A percentile compares a stretch with the other conserved stretches of the same genome.
Conservation (phyloP, 2,888 invertebrate genomes). For the Chrysopilus asiliformis region DNA sequence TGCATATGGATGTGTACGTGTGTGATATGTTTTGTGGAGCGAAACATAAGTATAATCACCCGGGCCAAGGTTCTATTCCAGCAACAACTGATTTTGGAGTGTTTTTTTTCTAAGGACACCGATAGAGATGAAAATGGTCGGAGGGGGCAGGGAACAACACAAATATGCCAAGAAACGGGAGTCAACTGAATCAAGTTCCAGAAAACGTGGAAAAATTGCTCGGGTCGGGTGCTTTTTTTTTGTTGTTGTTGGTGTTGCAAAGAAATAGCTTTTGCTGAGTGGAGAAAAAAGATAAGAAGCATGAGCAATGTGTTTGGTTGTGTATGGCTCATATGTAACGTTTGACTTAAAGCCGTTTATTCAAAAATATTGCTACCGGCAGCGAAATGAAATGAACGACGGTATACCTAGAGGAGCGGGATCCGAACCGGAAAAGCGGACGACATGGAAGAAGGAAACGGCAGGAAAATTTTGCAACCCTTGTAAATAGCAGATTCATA, state of each 20-base stretch:
- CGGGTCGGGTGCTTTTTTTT: slow-evolving; percentile 7
- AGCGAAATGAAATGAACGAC: too few relatives aligned
- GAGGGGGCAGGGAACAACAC: not conserved
- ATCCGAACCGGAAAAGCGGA: not conserved
- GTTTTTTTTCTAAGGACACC: too few relatives aligned
- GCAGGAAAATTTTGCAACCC: slow-evolving; percentile 4
- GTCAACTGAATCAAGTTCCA: not conserved
- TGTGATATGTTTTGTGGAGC: not conserved
- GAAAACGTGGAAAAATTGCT: slow-evolving; percentile 5
- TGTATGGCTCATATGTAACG: slow-evolving; percentile 6
- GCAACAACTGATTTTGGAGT: too few relatives aligned
- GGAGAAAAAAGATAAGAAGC: slow-evolving; percentile 12
- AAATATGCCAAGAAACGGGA: not conserved
- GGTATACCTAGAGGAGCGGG: not conserved
- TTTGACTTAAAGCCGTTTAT: slow-evolving; percentile 35
- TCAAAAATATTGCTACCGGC: slow-evolving; percentile 27
- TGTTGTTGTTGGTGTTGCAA: not conserved
- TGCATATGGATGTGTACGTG: slow-evolving; percentile 11
- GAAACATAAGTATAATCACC: not conserved
- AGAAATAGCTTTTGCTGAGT: slow-evolving; percentile 8
- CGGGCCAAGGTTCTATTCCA: too few relatives aligned
- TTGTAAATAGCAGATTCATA: too few relatives aligned
- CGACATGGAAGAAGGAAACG: not conserved
- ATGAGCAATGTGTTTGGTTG: slow-evolving; percentile 12
- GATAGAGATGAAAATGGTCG: not conserved